These are phyloP conservation scores for Temnothorax longispinosus DNA, from an alignment of 1,140 invertebrate species.

Conservation along the genomic window DNA sequence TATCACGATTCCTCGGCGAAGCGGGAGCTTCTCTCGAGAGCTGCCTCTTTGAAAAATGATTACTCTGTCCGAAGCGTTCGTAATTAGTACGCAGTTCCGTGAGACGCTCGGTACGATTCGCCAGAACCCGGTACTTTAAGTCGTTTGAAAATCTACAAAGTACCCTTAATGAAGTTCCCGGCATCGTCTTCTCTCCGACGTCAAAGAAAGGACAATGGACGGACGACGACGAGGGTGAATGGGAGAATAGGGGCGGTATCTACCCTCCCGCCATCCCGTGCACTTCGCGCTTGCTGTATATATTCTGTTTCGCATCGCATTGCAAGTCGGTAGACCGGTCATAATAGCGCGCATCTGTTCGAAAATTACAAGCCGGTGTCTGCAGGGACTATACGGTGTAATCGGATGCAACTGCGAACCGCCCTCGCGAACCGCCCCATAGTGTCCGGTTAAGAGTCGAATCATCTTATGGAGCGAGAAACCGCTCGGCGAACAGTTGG, in stretches of 20 bases:
- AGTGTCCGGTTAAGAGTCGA: conserved; percentile 61
- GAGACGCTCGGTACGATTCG: conserved; percentile 42
- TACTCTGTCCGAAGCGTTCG: conserved; percentile 50
- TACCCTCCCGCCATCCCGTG: background rate
- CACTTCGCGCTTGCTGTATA: background rate
- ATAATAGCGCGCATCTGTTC: conserved; percentile 40
- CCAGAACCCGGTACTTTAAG: conserved; percentile 30
- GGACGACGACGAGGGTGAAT: background rate
- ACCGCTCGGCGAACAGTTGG: conserved; percentile 36
- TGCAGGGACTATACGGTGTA: background rate
- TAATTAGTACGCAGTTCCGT: conserved; percentile 56
- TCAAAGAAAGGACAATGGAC: conserved; percentile 49
- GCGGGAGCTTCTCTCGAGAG: conserved; percentile 31
- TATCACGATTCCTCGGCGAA: conserved; percentile 37
- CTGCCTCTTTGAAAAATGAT: conserved; percentile 51
- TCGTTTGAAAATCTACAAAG: conserved; percentile 61
- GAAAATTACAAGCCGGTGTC: conserved; percentile 60
- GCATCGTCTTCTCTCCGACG: conserved; percentile 30
- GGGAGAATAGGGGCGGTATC: background rate
- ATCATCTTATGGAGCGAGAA: conserved; percentile 40
- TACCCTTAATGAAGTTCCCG: conserved; percentile 56
- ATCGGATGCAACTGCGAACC: conserved; percentile 32
- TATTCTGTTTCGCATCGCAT: background rate
- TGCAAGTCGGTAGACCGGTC: background rate
- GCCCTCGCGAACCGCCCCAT: conserved; percentile 29